Conservation (phyloP, 2,888 invertebrate species). For the Dione vanillae region DNA sequence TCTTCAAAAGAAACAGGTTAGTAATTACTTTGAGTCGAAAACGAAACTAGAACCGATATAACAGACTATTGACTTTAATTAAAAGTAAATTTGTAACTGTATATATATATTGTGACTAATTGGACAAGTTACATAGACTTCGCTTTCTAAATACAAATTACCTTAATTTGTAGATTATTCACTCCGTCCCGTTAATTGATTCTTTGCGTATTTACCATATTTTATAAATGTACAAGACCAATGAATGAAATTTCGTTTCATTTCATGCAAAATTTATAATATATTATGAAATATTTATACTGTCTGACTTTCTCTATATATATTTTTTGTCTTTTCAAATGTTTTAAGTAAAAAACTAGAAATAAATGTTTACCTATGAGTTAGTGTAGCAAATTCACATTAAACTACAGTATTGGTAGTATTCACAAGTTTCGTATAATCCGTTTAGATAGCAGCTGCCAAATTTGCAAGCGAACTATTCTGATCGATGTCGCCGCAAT, state of each 20-base stretch:
- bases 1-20: not conserved
- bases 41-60: slow-evolving; percentile 34
- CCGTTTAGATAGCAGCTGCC: slow-evolving; percentile 69
- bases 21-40: slow-evolving; percentile 22
- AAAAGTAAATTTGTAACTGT: slow-evolving; percentile 47
- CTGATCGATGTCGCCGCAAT: slow-evolving; percentile 74
- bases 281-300: too few relatives aligned
- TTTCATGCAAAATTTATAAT: too few relatives aligned
- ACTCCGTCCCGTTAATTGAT: slow-evolving; percentile 1
- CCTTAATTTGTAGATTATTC: slow-evolving; percentile 30
- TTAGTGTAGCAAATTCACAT: slow-evolving; percentile 44
- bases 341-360: not conserved
- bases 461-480: slow-evolving; percentile 72
- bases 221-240: not conserved
- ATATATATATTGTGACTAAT: slow-evolving; percentile 43
- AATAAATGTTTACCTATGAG: slow-evolving; percentile 35
- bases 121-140: slow-evolving; percentile 43
- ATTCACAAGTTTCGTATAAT: slow-evolving; percentile 53
- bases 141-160: slow-evolving; percentile 36
- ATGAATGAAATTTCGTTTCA: too few relatives aligned
- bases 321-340: too few relatives aligned
- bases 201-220: not conserved
- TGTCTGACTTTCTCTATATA: not conserved
- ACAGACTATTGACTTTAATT: slow-evolving; percentile 44
- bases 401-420: slow-evolving; percentile 35